These are phyloP conservation scores for Eristalis intricaria DNA, from an alignment of 2,888 invertebrate species.

Conservation along the genomic window DNA sequence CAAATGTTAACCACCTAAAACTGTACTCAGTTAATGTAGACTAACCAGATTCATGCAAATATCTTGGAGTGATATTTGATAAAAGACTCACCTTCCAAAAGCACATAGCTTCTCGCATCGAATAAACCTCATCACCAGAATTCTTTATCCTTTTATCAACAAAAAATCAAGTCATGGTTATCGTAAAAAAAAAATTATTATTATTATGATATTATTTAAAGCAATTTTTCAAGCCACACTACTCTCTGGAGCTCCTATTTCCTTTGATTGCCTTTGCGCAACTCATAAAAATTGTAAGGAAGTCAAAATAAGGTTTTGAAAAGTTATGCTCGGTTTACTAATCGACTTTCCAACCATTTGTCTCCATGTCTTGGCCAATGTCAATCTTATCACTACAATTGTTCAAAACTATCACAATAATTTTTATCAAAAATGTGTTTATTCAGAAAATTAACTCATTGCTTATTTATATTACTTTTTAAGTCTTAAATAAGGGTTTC, in stretches of 20 bases:
- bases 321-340: not conserved
- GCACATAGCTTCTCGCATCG: not conserved
- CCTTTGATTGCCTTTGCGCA: too few species aligned
- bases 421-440: not conserved
- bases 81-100: not conserved
- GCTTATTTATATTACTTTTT: too few species aligned
- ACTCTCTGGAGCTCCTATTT: not conserved
- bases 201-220: not conserved
- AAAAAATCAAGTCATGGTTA: not conserved
- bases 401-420: not conserved
- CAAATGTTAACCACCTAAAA: not conserved
- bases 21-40: not conserved
- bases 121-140: not conserved
- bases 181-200: too few species aligned
- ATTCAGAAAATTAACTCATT: not conserved
- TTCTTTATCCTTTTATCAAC: not conserved
- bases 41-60: not conserved
- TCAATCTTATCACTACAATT: too few species aligned
- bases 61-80: not conserved
- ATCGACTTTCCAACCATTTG: not conserved
- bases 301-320: not conserved
- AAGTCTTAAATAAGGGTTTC: not conserved
- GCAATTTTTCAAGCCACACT: not conserved
- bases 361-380: not conserved
- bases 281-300: not conserved